phyloP scores from a whole-genome alignment of 2,113 vertebrate species.

The Nibea albiflora region DNA sequence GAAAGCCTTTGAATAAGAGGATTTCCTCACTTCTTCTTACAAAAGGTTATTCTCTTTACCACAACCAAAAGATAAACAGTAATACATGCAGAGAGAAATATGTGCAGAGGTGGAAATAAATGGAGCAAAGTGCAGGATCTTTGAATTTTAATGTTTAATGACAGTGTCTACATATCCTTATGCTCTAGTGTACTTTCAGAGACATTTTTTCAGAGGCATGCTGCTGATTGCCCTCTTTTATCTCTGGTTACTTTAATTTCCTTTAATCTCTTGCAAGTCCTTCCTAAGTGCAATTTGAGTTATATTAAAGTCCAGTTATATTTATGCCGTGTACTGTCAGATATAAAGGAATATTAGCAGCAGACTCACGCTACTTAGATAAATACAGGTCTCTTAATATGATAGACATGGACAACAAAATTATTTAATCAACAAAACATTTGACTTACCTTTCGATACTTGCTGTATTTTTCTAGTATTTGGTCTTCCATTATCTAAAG shows the following conservation, averaged over 20 bases:
- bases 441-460: constrained; percentile 86
- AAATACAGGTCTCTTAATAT: neutral
- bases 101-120: neutral
- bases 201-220: neutral
- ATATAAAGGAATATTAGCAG: too few species aligned
- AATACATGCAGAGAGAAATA: neutral
- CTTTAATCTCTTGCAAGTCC: too few species aligned
- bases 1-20: neutral
- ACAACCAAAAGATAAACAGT: neutral
- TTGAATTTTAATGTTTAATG: neutral
- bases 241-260: too few species aligned
- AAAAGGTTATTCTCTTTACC: neutral
- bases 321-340: too few species aligned
- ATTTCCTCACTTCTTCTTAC: neutral
- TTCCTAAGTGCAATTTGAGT: too few species aligned
- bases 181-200: neutral
- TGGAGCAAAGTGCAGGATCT: neutral
- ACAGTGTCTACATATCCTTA: neutral
- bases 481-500: constrained; percentile 87
- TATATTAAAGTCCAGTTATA: too few species aligned
- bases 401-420: neutral
- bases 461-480: constrained; percentile 88
- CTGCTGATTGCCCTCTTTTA: neutral
- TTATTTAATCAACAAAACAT: neutral
- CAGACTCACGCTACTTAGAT: neutral